Evolutionary conservation across 2,113 vertebrate genomes (phyloP).

Genomic region (Podilymbus podiceps): DNA sequence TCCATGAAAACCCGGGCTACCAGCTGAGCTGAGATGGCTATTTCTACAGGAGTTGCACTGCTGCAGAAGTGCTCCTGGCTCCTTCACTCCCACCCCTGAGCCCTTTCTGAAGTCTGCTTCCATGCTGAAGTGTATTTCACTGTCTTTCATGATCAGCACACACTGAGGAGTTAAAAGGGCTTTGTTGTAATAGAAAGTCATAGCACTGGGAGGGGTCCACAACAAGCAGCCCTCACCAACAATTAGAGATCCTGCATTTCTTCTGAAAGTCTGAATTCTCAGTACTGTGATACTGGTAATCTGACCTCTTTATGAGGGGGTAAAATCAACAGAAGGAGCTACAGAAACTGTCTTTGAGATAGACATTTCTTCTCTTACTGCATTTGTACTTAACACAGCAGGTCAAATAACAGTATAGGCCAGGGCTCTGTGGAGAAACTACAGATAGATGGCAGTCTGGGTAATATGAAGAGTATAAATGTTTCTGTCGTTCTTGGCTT

Average conservation of each 20-base stretch:
- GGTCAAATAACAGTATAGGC: neutral
- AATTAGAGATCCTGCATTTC: neutral
- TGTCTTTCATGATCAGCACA: neutral
- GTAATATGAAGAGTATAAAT: conserved; percentile 38
- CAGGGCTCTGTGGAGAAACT: neutral
- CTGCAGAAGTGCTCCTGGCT: neutral
- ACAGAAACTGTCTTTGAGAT: neutral
- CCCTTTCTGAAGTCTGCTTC: neutral
- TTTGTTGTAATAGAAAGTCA: neutral
- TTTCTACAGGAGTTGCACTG: neutral
- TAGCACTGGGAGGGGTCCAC: neutral
- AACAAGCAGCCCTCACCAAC: neutral
- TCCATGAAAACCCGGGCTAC: neutral
- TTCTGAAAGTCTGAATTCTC: neutral
- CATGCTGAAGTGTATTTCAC: neutral
- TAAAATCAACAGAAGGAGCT: neutral
- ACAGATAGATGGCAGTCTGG: neutral
- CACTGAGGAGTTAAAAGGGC: neutral
- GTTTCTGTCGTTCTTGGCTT: neutral
- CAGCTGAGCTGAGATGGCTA: neutral
- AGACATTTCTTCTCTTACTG: neutral
- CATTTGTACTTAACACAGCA: neutral
- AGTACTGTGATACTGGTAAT: neutral
- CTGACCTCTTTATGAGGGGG: neutral
- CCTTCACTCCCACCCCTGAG: neutral